Conservation (phyloP, 2,888 invertebrate species). For the Trachelus troglodyta region DNA sequence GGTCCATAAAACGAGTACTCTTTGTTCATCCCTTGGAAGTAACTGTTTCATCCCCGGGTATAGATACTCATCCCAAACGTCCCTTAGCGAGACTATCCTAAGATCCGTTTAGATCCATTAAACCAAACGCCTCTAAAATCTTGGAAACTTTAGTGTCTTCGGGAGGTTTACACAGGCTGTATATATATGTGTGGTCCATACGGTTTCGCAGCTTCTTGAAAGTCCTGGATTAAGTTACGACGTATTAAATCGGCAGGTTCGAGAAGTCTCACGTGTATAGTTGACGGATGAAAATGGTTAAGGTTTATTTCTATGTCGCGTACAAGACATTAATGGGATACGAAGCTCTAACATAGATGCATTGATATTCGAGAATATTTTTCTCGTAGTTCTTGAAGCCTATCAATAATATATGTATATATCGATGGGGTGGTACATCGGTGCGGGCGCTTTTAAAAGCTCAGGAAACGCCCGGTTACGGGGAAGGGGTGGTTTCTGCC, state of each 20-base stretch:
- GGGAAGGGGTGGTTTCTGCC: conserved; percentile 14
- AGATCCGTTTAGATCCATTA: conserved; percentile 32
- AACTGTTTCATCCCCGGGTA: not conserved
- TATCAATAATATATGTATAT: not conserved
- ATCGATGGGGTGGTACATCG: not conserved
- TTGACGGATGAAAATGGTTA: not conserved
- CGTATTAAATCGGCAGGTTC: not conserved
- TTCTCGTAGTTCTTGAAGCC: conserved; percentile 17
- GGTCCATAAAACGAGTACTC: conserved; percentile 4
- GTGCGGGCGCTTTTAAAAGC: conserved; percentile 53
- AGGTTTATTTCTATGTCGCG: not conserved
- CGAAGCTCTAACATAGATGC: not conserved
- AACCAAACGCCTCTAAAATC: conserved; percentile 26
- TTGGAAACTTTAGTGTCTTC: conserved; percentile 21
- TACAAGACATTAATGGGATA: not conserved
- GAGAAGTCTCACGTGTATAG: not conserved
- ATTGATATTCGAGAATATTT: conserved; percentile 22
- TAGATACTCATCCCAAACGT: not conserved
- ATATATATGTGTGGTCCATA: not conserved
- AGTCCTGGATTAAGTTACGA: not conserved
- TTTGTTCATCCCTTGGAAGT: not conserved
- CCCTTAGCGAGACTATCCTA: conserved; percentile 22
- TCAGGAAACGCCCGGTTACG: conserved; percentile 37
- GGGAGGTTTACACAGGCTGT: not conserved
- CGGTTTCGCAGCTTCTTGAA: not conserved